Percentiles rank a stretch among this genome's conserved stretches.
These are phyloP conservation scores for Actinemys pallida DNA, from an alignment of 2,113 vertebrate genomes.

Conservation along the genomic window DNA sequence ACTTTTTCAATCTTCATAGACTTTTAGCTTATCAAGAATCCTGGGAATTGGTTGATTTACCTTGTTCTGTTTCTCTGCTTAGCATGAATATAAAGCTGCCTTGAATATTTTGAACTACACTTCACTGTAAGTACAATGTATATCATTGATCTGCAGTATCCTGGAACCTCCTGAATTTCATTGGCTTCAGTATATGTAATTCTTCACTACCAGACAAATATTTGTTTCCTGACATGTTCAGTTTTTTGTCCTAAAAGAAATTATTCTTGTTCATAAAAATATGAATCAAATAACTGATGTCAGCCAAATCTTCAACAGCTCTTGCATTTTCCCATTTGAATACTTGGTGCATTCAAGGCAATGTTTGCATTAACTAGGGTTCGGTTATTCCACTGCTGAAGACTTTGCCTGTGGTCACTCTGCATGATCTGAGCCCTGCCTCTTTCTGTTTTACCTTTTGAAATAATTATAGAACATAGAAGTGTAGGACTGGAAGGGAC, in stretches of 20 bases:
- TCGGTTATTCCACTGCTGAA: background rate
- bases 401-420: background rate
- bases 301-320: background rate
- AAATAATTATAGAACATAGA: background rate
- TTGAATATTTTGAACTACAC: conserved; percentile 40
- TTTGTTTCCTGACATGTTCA: background rate
- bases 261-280: background rate
- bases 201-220: background rate
- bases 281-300: background rate
- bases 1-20: conserved; percentile 47
- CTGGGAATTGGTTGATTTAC: conserved; percentile 39
- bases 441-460: background rate
- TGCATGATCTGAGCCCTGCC: background rate
- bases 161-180: conserved; percentile 24
- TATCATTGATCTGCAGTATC: conserved; percentile 30
- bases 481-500: too few species aligned
- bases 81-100: conserved; percentile 30
- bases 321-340: background rate
- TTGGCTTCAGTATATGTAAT: background rate
- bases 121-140: conserved; percentile 50
- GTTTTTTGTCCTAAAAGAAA: background rate
- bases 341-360: background rate
- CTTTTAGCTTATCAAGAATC: conserved; percentile 34
- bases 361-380: background rate
- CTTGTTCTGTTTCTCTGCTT: conserved; percentile 36